Percentiles rank a stretch among this genome's conserved stretches.
Evolutionary conservation across 1,140 invertebrate genomes (phyloP).

Genomic region (Lepidurus arcticus): DNA sequence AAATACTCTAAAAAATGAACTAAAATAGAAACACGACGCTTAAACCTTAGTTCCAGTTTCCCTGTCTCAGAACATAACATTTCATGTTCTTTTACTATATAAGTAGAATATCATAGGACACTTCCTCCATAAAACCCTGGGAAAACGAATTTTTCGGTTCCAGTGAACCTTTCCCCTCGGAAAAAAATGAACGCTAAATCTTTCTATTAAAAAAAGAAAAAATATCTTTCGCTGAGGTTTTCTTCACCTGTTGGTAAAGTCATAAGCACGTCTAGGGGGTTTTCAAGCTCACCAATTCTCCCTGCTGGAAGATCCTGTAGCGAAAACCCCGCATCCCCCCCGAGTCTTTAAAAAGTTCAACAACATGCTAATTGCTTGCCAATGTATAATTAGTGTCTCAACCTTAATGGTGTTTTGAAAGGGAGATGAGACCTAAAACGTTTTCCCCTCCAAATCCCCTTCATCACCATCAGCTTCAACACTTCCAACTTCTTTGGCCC

Average conservation of each 20-base stretch:
- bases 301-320: neutral
- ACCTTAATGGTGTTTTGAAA: conserved; percentile 19
- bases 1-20: neutral
- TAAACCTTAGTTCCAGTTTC: conserved; percentile 7
- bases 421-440: conserved; percentile 10
- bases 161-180: neutral
- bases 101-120: neutral
- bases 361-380: conserved; percentile 9
- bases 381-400: conserved; percentile 17
- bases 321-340: neutral
- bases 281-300: neutral
- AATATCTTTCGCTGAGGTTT: neutral
- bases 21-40: neutral
- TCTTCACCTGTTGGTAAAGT: neutral
- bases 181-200: neutral
- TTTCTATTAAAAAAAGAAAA: neutral
- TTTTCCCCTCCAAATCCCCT: neutral
- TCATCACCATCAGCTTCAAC: conserved; percentile 5
- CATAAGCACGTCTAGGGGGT: neutral
- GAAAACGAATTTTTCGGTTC: neutral
- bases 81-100: neutral
- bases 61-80: neutral
- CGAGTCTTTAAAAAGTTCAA: neutral
- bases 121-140: conserved; percentile 12
- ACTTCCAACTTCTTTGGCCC: neutral